Percentiles rank a stretch among this genome's conserved stretches.
Conservation (phyloP, 2,888 invertebrate genomes). For the Pheosia tremula region DNA sequence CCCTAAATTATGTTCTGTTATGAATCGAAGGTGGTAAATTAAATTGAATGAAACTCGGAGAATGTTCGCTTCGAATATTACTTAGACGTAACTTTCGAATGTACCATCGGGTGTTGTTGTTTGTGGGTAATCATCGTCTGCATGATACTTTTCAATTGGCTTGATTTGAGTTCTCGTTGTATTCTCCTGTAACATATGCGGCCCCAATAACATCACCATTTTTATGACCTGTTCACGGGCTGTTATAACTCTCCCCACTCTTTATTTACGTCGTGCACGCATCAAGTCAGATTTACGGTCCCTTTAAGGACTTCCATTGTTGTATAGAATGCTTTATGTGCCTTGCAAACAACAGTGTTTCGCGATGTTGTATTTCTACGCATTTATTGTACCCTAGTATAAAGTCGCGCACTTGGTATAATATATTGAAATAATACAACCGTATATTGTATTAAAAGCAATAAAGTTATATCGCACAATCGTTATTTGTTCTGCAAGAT, state of each 20-base stretch:
- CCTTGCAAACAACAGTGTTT: constrained; percentile 34
- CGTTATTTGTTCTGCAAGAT: no score
- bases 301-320: constrained; percentile 47
- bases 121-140: no score
- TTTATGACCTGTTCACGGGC: constrained; percentile 61
- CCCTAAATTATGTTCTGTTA: constrained; percentile 4
- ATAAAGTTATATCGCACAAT: no score
- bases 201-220: constrained; percentile 65
- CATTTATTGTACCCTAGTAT: constrained; percentile 27
- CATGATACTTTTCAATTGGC: no score
- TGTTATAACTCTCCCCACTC: constrained; percentile 53
- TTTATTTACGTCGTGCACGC: constrained; percentile 53
- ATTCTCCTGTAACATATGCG: constrained; percentile 46
- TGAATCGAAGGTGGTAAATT: background rate
- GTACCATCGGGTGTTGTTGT: no score
- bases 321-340: constrained; percentile 34
- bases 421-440: no score
- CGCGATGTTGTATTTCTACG: constrained; percentile 33
- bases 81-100: no score
- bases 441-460: no score
- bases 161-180: background rate
- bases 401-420: constrained; percentile 14
- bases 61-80: background rate
- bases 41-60: background rate
- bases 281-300: constrained; percentile 54